Evolutionary conservation across 2,888 invertebrate genomes (phyloP), one percentile per base, ranked within the genome.

Genomic region (Lottia scabra): DNA sequence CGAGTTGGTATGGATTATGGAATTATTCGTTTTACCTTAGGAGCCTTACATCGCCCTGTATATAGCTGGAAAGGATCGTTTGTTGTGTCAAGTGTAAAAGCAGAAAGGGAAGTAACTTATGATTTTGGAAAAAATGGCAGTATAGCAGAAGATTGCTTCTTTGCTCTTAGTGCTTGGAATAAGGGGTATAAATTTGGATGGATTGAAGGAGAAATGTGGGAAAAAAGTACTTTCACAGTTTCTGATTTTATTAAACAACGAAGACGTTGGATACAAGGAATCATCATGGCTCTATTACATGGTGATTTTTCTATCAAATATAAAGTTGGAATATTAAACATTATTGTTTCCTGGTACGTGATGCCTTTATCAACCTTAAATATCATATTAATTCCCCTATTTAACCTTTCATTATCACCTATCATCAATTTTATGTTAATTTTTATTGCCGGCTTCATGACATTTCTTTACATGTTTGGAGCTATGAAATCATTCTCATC

Each of bases 41-140:
- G 80, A 56, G 79, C 74, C 70, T 77, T 84, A n/a, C 80, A 82
- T 62, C 80, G 78, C 63, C 86, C 86, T 38, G 70, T 84, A 16
- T 84, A 85, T 67, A 84, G 83, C 69, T 85, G 85, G 85, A 86
- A 86, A 70, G 86, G 85, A 8, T 85, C 84, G 19, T 86, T 84
- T 75, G 82, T 85, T 68, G 85, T 86, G 0, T 80, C 84, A 6
- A 84, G 81, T 68, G 84, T 81, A 2, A 83, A 78, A 12, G 82
- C 83, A 12, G 86, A 86, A 69, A 77, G 78, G 72, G 71, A 75
- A 26, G 80, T 85, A 2, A 78, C 81, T 8, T 85, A 80, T 69
- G 84, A 85, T 74, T 82, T 82, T 74, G 85, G 85, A 19, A 72
- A 79, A 0, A 82, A 84, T 63, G 84, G 81, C 8, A 83, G 82